These are phyloP conservation scores for Hypotaenidia philippensis DNA, from an alignment of 2,797 vertebrate species.

Conservation along the genomic window DNA sequence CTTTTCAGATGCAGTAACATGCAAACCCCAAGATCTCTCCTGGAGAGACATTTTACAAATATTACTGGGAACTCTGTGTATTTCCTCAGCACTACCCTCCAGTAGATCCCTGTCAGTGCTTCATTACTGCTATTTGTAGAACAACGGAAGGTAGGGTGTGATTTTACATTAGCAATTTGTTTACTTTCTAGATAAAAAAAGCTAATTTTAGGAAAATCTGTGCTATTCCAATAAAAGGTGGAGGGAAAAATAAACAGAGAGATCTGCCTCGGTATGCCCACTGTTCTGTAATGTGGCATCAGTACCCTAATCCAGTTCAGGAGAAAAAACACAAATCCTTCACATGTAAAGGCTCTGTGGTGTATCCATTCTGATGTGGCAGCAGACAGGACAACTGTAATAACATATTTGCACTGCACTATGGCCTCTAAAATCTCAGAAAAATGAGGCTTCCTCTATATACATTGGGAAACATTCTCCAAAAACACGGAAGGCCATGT, in stretches of 20 bases:
- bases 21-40: not conserved
- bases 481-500: fast-evolving
- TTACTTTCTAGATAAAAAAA: not conserved
- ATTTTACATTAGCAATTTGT: not conserved
- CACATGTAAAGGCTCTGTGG: not conserved
- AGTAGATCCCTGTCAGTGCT: not conserved
- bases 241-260: not conserved
- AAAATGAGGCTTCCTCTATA: not conserved
- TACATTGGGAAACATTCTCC: not conserved
- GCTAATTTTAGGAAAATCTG: not conserved
- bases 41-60: not conserved
- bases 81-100: not conserved
- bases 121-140: not conserved
- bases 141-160: not conserved
- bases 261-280: not conserved
- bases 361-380: not conserved
- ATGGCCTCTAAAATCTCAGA: not conserved
- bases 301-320: not conserved
- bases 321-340: not conserved
- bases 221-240: not conserved
- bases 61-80: not conserved
- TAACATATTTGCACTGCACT: not conserved
- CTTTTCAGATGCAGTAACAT: not conserved
- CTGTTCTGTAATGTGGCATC: not conserved
- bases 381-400: not conserved